These are phyloP conservation scores for Bugulina stolonifera DNA, from an alignment of 2,888 invertebrate species.

Conservation along the genomic window DNA sequence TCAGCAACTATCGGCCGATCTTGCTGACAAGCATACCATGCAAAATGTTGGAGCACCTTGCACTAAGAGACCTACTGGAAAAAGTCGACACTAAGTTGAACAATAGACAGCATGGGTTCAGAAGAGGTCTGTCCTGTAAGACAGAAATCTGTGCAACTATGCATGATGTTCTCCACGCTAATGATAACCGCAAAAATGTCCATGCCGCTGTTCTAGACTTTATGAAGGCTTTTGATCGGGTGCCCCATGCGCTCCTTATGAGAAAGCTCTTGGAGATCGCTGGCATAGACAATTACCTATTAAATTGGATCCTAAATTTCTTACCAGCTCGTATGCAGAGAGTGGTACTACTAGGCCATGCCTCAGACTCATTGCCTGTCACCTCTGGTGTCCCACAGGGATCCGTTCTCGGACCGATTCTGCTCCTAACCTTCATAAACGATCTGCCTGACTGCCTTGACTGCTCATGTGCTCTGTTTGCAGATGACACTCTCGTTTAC, in stretches of 20 bases:
- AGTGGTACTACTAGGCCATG: neutral
- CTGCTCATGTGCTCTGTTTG: too few relatives aligned
- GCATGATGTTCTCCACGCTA: neutral
- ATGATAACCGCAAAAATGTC: neutral
- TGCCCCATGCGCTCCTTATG: neutral
- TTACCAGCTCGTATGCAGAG: neutral
- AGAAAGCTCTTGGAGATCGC: neutral
- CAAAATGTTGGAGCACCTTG: neutral
- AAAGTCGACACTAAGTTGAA: neutral
- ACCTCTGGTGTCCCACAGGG: too few relatives aligned
- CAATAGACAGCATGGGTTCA: slow-evolving; percentile 15
- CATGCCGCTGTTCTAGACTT: slow-evolving; percentile 5
- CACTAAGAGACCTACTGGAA: neutral
- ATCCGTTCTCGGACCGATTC: too few relatives aligned
- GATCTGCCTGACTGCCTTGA: too few relatives aligned
- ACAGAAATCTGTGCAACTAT: slow-evolving; percentile 13
- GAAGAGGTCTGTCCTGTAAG: slow-evolving; percentile 9
- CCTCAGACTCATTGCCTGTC: slow-evolving; percentile 4
- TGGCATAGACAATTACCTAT: neutral
- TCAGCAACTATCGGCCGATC: neutral
- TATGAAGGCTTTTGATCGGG: neutral
- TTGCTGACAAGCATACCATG: neutral
- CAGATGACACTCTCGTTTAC: too few relatives aligned
- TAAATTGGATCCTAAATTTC: neutral
- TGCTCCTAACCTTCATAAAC: too few relatives aligned